Evolutionary conservation across 1,140 invertebrate genomes (phyloP).

Genomic region (Scaptomyza hsui): DNA sequence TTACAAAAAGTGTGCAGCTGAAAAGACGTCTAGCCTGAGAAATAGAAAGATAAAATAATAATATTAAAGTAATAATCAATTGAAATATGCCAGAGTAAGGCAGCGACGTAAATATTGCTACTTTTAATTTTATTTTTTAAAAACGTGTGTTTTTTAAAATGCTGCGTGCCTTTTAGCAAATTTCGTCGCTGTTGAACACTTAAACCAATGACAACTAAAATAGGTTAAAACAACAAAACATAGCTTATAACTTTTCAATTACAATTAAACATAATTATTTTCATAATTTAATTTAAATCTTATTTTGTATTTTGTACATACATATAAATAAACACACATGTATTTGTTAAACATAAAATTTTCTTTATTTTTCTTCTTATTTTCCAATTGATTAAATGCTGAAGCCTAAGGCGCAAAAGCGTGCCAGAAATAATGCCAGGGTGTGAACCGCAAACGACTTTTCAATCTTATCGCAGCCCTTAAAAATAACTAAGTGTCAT

Average conservation of each 20-base stretch:
- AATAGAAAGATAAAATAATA: constrained; percentile 20
- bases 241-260: constrained; percentile 58
- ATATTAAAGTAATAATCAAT: constrained; percentile 4
- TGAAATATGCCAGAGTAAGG: constrained; percentile 2
- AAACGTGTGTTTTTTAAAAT: constrained; percentile 82
- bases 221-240: constrained; percentile 11
- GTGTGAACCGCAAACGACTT: constrained; percentile 13
- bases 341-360: constrained; percentile 64
- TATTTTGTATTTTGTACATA: constrained; percentile 62
- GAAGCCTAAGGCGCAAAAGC: constrained; percentile 39
- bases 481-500: constrained; percentile 55
- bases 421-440: constrained; percentile 48
- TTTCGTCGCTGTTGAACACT: constrained; percentile 45
- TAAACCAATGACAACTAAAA: constrained; percentile 19
- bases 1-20: constrained; percentile 39
- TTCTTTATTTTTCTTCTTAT: constrained; percentile 30
- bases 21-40: not conserved
- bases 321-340: constrained; percentile 67
- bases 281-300: constrained; percentile 49
- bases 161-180: constrained; percentile 83
- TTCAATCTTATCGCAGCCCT: constrained; percentile 58
- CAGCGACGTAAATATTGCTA: constrained; percentile 62
- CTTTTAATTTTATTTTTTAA: constrained; percentile 77
- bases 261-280: constrained; percentile 51
- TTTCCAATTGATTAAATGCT: constrained; percentile 17